A percentile compares a stretch with the other conserved stretches of the same genome.
phyloP scores from a whole-genome alignment of 1,140 invertebrate species.

The Chironomus tepperi region DNA sequence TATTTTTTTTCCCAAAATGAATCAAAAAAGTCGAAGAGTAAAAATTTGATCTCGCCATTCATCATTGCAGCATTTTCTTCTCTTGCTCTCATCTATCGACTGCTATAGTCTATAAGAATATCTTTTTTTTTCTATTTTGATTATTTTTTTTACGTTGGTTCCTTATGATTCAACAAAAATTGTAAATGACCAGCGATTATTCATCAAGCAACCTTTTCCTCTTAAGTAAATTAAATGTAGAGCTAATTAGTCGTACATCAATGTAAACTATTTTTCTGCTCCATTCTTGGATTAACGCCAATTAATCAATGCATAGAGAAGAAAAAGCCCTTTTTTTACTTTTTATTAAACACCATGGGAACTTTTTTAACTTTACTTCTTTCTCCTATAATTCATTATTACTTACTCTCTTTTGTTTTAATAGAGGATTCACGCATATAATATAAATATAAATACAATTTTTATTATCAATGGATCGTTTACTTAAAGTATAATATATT shows the following conservation, averaged over 20 bases:
- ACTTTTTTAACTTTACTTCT: not conserved
- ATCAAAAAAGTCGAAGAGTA: not conserved
- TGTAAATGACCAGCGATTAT: constrained; percentile 16
- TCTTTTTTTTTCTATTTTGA: not conserved
- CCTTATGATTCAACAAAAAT: constrained; percentile 6
- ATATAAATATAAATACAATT: not conserved
- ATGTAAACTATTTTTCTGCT: constrained; percentile 16
- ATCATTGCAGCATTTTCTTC: not conserved
- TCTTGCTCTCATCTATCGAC: not conserved
- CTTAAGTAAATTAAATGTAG: constrained; percentile 16
- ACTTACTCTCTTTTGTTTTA: not conserved
- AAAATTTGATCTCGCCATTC: not conserved
- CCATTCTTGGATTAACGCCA: constrained; percentile 11
- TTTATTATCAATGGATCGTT: constrained; percentile 13
- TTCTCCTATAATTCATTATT: not conserved
- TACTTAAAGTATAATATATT: constrained; percentile 5
- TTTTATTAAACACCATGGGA: not conserved
- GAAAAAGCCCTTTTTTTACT: not conserved
- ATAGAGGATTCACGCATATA: constrained; percentile 3
- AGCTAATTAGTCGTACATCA: constrained; percentile 5
- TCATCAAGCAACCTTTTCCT: constrained; percentile 6
- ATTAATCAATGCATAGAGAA: not conserved
- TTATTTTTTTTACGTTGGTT: constrained; percentile 13
- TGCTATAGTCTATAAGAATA: no score
- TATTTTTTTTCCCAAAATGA: constrained; percentile 7